These are phyloP conservation scores for Oedothorax gibbosus DNA, from an alignment of 1,140 invertebrate genomes.

Conservation along the genomic window DNA sequence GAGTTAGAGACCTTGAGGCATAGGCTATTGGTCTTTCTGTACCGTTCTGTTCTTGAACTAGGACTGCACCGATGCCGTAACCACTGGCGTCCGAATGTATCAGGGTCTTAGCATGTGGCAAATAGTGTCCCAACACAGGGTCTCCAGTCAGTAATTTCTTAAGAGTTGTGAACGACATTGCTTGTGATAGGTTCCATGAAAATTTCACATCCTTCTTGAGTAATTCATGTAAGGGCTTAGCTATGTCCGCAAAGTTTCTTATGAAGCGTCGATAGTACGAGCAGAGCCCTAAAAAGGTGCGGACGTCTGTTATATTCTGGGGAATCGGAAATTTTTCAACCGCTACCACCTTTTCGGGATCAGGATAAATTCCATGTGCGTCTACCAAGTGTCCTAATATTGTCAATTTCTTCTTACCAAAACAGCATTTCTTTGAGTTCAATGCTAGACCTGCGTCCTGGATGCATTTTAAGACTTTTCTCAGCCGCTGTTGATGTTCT, in stretches of 20 bases:
- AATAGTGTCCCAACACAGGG: constrained; percentile 9
- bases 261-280: background rate
- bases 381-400: constrained; percentile 28
- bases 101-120: constrained; percentile 59
- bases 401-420: constrained; percentile 15
- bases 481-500: background rate
- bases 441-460: background rate
- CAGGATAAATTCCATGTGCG: constrained; percentile 8
- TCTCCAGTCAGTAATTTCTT: constrained; percentile 14
- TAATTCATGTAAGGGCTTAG: background rate
- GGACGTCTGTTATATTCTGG: background rate
- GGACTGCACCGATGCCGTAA: constrained; percentile 67
- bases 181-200: constrained; percentile 1
- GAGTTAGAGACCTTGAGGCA: constrained; percentile 3
- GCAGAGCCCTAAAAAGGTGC: background rate
- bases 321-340: background rate
- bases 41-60: constrained; percentile 67
- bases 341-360: constrained; percentile 53
- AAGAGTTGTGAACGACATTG: constrained; percentile 26
- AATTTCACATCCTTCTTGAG: constrained; percentile 27
- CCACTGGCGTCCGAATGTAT: constrained; percentile 70
- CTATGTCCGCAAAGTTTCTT: background rate
- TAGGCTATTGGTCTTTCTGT: constrained; percentile 64
- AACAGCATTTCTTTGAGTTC: constrained; percentile 62
- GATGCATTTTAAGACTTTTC: constrained; percentile 11